These are phyloP conservation scores for Lordiphosa stackelbergi DNA, from an alignment of 1,140 invertebrate species.

Conservation along the genomic window DNA sequence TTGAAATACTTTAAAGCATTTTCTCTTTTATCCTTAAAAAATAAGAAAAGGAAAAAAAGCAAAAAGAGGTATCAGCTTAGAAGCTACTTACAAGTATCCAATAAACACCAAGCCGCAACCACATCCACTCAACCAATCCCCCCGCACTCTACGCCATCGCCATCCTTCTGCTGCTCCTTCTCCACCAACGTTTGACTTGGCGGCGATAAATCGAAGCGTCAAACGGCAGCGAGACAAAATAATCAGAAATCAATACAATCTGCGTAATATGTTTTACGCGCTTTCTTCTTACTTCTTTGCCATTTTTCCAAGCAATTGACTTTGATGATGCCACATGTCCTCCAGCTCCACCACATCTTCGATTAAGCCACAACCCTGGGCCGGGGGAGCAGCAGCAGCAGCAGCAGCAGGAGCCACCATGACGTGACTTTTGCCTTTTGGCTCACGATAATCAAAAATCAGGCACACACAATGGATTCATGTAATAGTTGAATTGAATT, in stretches of 20 bases:
- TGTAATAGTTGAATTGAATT: conserved; percentile 73
- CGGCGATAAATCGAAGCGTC: conserved; percentile 62
- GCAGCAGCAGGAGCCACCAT: conserved; percentile 23
- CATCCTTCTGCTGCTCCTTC: not conserved
- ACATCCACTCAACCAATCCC: conserved; percentile 38
- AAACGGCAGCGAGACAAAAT: conserved; percentile 54
- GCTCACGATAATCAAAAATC: conserved; percentile 60
- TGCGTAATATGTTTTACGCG: conserved; percentile 73
- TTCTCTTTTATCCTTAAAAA: not conserved
- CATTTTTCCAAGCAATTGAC: conserved; percentile 76
- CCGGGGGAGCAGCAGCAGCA: not conserved
- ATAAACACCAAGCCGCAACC: conserved; percentile 62
- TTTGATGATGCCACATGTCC: conserved; percentile 66
- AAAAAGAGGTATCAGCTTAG: conserved; percentile 33
- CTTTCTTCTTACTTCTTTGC: conserved; percentile 42
- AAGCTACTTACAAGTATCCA: conserved; percentile 62
- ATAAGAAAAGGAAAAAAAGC: not conserved
- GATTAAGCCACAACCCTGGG: conserved; percentile 55
- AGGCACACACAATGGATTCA: conserved; percentile 53
- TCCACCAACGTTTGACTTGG: conserved; percentile 11
- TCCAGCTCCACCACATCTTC: conserved; percentile 20
- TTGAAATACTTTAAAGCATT: too few species aligned
- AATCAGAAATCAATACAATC: conserved; percentile 74
- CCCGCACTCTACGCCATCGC: not conserved
- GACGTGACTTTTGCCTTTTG: conserved; percentile 57